These are phyloP conservation scores for Parazoanthus darwini DNA, from an alignment of 92 coral and sea anemone genomes.

Conservation along the genomic window DNA sequence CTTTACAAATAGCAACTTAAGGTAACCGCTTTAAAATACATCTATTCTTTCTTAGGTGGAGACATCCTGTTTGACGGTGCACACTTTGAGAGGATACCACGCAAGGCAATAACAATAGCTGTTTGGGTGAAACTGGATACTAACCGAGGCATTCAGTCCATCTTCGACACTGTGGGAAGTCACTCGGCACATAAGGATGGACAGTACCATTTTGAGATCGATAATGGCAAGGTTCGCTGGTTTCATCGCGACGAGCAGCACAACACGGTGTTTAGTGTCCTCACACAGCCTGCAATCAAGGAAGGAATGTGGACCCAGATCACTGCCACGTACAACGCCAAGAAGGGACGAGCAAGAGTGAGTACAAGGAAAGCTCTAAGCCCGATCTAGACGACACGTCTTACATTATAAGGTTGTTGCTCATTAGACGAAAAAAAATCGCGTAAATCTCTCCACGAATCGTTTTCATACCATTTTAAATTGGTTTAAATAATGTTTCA, in stretches of 20 bases:
- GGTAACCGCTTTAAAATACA: not conserved
- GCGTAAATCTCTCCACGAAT: too few relatives aligned
- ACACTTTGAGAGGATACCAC: slow-evolving; percentile 76
- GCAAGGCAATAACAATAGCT: slow-evolving; percentile 87
- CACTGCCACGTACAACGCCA: slow-evolving; percentile 84
- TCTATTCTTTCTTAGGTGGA: slow-evolving; percentile 68
- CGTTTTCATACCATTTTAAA: too few relatives aligned
- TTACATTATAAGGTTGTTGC: not conserved
- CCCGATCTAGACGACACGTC: not conserved
- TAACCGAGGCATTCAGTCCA: slow-evolving; percentile 90
- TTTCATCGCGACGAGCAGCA: slow-evolving; percentile 88
- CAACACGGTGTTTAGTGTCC: slow-evolving; percentile 83
- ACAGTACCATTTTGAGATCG: slow-evolving; percentile 93
- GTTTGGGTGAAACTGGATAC: slow-evolving; percentile 93
- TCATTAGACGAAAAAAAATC: not conserved
- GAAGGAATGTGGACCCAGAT: slow-evolving; percentile 87
- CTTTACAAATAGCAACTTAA: too few relatives aligned
- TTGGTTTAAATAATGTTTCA: too few relatives aligned
- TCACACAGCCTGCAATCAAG: slow-evolving; percentile 60
- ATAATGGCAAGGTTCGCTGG: slow-evolving; percentile 95
- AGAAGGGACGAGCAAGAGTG: slow-evolving; percentile 84
- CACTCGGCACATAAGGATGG: slow-evolving; percentile 83
- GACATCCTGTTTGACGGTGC: slow-evolving; percentile 89
- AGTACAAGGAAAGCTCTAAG: slow-evolving; percentile 1
- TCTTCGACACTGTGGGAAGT: slow-evolving; percentile 90